phyloP scores from a whole-genome alignment of 2,797 vertebrate genomes.

The Lemur catta region DNA sequence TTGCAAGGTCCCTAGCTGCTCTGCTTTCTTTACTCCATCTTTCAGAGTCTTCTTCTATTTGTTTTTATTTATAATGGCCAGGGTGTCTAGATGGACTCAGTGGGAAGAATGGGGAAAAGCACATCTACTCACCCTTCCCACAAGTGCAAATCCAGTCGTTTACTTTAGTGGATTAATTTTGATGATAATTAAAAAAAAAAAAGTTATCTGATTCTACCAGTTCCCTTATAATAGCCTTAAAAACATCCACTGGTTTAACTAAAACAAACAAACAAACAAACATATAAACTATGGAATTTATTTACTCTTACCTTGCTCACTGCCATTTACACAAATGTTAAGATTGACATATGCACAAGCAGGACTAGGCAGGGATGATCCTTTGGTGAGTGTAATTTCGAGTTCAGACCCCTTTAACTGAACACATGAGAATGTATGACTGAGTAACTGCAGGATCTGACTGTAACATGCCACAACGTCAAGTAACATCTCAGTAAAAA shows the following conservation, averaged over 20 bases:
- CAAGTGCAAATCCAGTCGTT: not conserved
- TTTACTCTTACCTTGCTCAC: constrained; percentile 89
- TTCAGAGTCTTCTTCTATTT: not conserved
- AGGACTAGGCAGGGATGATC: constrained; percentile 83
- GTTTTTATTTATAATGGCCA: not conserved
- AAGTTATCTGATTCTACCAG: not conserved
- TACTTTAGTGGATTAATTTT: not conserved
- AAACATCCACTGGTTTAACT: not conserved
- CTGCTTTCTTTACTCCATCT: not conserved
- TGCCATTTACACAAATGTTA: constrained; percentile 87
- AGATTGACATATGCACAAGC: constrained; percentile 94
- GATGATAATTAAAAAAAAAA: not conserved
- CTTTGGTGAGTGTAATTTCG: constrained; percentile 92
- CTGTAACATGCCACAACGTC: not conserved
- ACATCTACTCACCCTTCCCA: not conserved
- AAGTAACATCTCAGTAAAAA: not conserved
- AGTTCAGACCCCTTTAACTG: constrained; percentile 96
- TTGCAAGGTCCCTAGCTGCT: not conserved
- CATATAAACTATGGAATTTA: not conserved
- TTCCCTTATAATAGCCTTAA: not conserved
- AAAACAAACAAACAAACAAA: not conserved
- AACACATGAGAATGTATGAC: constrained; percentile 45
- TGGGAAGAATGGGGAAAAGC: not conserved
- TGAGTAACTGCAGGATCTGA: not conserved
- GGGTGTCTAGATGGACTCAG: not conserved